Conservation (phyloP, 92 coral and sea anemone genomes). For the Epizoanthus fatuus region DNA sequence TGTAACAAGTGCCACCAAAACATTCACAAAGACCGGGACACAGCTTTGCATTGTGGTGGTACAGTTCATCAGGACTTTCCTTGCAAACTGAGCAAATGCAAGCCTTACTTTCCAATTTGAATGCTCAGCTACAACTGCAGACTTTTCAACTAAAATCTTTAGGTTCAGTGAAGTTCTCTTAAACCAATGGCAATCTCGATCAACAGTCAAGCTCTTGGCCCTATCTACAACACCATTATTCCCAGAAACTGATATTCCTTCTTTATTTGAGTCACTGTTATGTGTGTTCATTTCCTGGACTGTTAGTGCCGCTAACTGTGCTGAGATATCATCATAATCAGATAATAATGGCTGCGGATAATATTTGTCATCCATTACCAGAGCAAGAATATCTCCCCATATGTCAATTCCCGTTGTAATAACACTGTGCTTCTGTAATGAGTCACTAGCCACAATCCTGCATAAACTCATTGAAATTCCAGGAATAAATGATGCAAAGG, state of each 20-base stretch:
- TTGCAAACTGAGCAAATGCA: slow-evolving; percentile 72
- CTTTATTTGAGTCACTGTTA: background rate
- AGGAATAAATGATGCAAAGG: slow-evolving; percentile 94
- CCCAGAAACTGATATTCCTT: slow-evolving; percentile 10
- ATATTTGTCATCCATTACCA: slow-evolving; percentile 87
- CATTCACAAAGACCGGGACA: slow-evolving; percentile 74
- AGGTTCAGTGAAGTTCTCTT: slow-evolving; percentile 79
- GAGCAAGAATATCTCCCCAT: slow-evolving; percentile 73
- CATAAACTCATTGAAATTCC: slow-evolving; percentile 89
- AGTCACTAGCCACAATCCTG: slow-evolving; percentile 70
- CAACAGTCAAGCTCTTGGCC: slow-evolving; percentile 57
- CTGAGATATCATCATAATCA: slow-evolving; percentile 56
- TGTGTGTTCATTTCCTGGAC: background rate
- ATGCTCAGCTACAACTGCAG: slow-evolving; percentile 54
- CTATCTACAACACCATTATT: slow-evolving; percentile 41
- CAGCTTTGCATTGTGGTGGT: slow-evolving; percentile 71
- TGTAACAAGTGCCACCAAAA: slow-evolving; percentile 81
- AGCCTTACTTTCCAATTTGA: slow-evolving; percentile 94
- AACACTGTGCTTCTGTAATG: slow-evolving; percentile 84
- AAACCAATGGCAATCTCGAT: slow-evolving; percentile 75
- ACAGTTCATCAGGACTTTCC: slow-evolving; percentile 77
- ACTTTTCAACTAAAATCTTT: slow-evolving; percentile 78
- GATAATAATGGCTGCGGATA: slow-evolving; percentile 47
- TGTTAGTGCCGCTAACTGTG: slow-evolving; percentile 63
- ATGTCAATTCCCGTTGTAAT: slow-evolving; percentile 72